Evolutionary conservation across 2,797 vertebrate genomes (phyloP).

Genomic region (Helicolenus hilgendorfi): DNA sequence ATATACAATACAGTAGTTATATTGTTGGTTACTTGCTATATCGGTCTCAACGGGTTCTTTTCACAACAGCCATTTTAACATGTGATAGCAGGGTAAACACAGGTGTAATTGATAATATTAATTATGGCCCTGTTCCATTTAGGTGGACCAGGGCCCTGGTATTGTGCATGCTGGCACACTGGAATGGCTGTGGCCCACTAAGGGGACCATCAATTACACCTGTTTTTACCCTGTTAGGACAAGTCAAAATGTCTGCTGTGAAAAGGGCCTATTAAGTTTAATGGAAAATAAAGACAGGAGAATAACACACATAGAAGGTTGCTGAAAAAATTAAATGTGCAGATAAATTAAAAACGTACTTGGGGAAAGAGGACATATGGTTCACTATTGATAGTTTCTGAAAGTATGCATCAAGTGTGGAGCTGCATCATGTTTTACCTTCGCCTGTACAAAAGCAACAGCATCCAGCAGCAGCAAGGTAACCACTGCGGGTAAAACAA

Average conservation of each 20-base stretch:
- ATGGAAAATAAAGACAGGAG: not conserved
- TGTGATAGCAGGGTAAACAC: too few relatives aligned
- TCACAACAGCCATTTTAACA: too few relatives aligned
- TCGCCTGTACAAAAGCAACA: constrained; percentile 63
- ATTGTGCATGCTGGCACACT: too few relatives aligned
- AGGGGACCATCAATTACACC: too few relatives aligned
- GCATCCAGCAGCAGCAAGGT: constrained; percentile 67
- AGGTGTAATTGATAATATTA: too few relatives aligned
- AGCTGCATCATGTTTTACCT: constrained; percentile 64
- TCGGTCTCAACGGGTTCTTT: not conserved
- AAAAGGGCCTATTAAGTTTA: not conserved
- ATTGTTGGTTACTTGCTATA: not conserved
- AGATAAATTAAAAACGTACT: not conserved
- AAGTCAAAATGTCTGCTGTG: too few relatives aligned
- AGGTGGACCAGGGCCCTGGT: too few relatives aligned
- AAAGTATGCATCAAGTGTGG: not conserved
- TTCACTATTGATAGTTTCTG: not conserved
- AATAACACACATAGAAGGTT: not conserved
- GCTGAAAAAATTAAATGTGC: not conserved
- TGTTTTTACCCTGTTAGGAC: too few relatives aligned
- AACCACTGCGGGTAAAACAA: constrained; percentile 7
- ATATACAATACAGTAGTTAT: too few relatives aligned
- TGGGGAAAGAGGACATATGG: not conserved
- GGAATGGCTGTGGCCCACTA: too few relatives aligned
- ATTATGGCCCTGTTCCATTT: too few relatives aligned